These are phyloP conservation scores for Rhombomys opimus DNA, from an alignment of 2,113 vertebrate species.

Conservation along the genomic window DNA sequence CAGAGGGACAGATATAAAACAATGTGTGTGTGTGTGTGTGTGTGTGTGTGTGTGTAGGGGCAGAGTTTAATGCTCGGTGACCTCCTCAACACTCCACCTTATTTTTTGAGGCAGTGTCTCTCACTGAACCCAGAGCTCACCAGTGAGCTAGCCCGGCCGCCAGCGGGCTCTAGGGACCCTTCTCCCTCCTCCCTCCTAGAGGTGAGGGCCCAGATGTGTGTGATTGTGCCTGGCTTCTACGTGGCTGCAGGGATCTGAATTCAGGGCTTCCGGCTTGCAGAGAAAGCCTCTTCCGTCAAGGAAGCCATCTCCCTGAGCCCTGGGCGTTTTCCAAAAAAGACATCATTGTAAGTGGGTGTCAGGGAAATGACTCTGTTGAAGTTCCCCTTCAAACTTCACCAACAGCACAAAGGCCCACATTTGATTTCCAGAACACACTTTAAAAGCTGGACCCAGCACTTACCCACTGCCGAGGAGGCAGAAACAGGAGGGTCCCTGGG, in stretches of 20 bases:
- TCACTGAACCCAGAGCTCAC: not conserved
- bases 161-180: not conserved
- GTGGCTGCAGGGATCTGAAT: not conserved
- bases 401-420: not conserved
- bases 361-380: not conserved
- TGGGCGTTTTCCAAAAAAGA: not conserved
- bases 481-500: not conserved
- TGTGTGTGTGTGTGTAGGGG: not conserved
- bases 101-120: not conserved
- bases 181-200: not conserved
- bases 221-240: not conserved
- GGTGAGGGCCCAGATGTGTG: not conserved
- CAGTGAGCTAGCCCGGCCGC: not conserved
- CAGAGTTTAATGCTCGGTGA: not conserved
- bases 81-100: not conserved
- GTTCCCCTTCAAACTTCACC: not conserved
- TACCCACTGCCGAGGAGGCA: not conserved
- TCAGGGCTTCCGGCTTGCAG: not conserved
- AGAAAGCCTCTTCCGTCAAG: no score
- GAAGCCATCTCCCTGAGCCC: no score
- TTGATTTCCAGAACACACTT: not conserved
- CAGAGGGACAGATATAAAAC: not conserved
- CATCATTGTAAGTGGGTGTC: not conserved
- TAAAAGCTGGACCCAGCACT: no score
- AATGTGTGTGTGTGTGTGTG: not conserved